These are phyloP conservation scores for Siniperca scherzeri DNA, from an alignment of 2,797 vertebrate species.

Conservation along the genomic window DNA sequence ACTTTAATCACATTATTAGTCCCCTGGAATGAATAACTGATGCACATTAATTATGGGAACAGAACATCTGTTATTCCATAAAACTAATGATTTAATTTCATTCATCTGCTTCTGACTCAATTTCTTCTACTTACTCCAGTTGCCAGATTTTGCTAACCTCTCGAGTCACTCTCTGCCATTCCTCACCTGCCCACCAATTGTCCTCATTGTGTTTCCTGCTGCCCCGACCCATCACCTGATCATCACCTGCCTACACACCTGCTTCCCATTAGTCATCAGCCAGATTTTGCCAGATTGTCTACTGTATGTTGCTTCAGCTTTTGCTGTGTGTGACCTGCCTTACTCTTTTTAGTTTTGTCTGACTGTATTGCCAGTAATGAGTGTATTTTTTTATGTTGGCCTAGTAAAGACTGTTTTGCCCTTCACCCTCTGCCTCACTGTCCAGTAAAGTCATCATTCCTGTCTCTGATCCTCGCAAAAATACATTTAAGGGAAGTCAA, in stretches of 20 bases:
- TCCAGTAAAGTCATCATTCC: background rate
- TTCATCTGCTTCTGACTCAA: background rate
- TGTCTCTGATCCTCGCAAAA: background rate
- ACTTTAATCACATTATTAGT: background rate
- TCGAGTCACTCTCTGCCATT: background rate
- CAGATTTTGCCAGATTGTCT: background rate
- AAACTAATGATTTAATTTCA: background rate
- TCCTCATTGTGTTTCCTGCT: background rate
- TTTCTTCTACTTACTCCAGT: background rate
- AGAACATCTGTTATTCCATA: background rate
- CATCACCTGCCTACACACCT: conserved; percentile 5
- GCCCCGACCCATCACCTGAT: background rate
- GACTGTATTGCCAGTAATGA: background rate
- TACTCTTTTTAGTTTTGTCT: background rate
- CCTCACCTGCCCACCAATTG: conserved; percentile 16
- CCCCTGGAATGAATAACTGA: background rate
- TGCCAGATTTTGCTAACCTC: background rate
- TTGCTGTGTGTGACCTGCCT: background rate
- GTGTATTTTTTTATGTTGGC: background rate
- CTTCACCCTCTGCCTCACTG: background rate
- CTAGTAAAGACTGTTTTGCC: background rate
- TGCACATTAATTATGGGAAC: background rate
- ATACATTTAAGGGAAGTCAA: background rate
- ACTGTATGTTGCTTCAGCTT: background rate
- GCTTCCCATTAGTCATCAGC: background rate